These are phyloP conservation scores for Nasua narica DNA, from an alignment of 2,797 vertebrate genomes.

Conservation along the genomic window DNA sequence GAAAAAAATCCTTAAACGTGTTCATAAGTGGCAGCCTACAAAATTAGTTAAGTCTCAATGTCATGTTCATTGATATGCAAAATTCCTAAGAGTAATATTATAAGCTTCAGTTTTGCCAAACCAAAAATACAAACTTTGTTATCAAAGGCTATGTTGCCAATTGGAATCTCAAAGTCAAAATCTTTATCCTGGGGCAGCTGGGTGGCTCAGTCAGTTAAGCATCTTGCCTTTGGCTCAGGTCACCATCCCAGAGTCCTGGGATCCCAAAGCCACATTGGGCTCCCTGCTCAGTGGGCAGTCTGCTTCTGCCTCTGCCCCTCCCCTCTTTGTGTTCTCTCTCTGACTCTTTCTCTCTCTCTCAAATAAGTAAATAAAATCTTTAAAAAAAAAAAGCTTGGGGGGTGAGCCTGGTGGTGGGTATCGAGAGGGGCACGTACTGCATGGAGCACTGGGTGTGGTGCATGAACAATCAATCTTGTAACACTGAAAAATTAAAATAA, in stretches of 20 bases:
- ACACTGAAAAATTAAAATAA: too few species aligned
- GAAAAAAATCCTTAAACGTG: neutral
- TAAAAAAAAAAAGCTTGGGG: too few species aligned
- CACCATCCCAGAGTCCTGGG: neutral
- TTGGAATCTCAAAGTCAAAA: neutral
- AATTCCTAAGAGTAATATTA: neutral
- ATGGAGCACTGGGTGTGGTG: too few species aligned
- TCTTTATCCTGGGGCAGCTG: neutral
- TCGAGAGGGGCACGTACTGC: too few species aligned
- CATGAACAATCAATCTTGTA: too few species aligned
- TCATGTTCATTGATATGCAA: neutral
- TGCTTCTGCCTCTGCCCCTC: neutral
- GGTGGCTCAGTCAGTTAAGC: neutral
- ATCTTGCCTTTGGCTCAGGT: neutral
- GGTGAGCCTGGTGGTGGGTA: too few species aligned
- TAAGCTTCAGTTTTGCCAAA: neutral
- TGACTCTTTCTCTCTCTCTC: neutral
- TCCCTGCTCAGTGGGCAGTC: neutral
- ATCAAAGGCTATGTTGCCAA: neutral
- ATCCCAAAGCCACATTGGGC: neutral
- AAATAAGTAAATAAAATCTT: neutral
- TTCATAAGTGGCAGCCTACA: neutral
- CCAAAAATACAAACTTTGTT: neutral
- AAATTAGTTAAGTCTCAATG: neutral
- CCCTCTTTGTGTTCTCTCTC: neutral